Evolutionary conservation across 35 echinoderm and acorn worm genomes (phyloP).

Genomic region (Acanthaster planci): DNA sequence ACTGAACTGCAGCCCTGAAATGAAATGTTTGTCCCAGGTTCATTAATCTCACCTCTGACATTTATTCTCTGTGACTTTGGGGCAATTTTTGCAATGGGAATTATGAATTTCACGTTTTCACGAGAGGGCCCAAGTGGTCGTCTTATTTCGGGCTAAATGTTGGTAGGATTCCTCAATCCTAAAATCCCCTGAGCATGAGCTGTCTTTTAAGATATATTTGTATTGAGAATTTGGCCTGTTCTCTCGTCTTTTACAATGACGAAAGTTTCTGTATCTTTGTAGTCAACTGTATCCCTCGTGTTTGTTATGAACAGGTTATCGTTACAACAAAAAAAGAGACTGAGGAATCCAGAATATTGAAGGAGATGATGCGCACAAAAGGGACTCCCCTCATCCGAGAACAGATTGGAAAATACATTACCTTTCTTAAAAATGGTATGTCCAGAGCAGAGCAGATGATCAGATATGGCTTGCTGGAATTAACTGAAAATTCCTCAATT

Average conservation of each 20-base stretch:
- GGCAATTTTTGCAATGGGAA: no score
- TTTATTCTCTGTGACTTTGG: no score
- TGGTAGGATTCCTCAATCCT: no score
- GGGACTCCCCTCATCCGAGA: conserved; percentile 53
- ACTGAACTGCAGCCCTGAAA: no score
- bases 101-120: no score
- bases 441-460: no score
- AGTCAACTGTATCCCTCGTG: neutral
- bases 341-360: conserved; percentile 70
- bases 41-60: no score
- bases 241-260: neutral
- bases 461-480: no score
- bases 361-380: conserved; percentile 75
- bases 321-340: conserved; percentile 73
- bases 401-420: conserved; percentile 58
- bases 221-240: neutral
- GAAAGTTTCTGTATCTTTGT: neutral
- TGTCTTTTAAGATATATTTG: neutral
- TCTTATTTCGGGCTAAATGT: no score
- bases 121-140: no score
- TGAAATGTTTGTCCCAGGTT: no score
- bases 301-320: conserved; percentile 58
- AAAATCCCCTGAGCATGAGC: neutral
- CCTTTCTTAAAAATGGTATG: conserved; percentile 60
- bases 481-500: no score